Evolutionary conservation across 2,888 invertebrate species (phyloP).

Genomic region (Mimas tiliae): DNA sequence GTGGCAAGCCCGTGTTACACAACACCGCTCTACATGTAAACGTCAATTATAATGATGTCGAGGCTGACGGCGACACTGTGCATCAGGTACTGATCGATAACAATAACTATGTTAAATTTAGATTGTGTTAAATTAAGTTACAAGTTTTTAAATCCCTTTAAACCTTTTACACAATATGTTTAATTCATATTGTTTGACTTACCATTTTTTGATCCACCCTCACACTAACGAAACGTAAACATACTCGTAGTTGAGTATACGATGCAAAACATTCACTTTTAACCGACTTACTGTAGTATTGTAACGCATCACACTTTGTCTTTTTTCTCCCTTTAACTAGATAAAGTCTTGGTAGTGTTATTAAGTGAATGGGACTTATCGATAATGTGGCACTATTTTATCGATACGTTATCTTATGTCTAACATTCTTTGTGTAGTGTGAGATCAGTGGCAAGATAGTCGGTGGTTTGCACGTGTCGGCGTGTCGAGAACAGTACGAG

Average conservation of each 20-base stretch:
- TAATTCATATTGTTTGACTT: no score
- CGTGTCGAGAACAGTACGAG: conserved; percentile 94
- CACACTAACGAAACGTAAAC: no score
- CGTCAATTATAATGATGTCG: conserved; percentile 76
- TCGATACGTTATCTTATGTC: neutral
- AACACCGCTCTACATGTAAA: conserved; percentile 92
- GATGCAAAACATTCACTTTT: no score
- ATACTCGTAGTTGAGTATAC: no score
- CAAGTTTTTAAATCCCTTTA: no score
- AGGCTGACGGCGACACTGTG: conserved; percentile 40
- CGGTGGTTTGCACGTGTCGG: conserved; percentile 92
- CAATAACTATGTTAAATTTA: neutral
- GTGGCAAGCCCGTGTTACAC: conserved; percentile 94
- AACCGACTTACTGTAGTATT: no score
- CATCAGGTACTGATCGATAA: conserved; percentile 36
- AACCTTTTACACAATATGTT: no score
- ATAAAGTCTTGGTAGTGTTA: no score
- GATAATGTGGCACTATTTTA: neutral
- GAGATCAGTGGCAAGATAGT: conserved; percentile 91
- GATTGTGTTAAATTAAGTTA: neutral
- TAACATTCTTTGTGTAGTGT: conserved; percentile 51
- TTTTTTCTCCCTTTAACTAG: no score
- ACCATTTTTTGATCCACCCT: no score
- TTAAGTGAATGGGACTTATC: no score
- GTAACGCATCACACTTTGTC: no score